These are phyloP conservation scores for Tachystola acroxantha DNA, from an alignment of 2,888 invertebrate genomes.

Conservation along the genomic window DNA sequence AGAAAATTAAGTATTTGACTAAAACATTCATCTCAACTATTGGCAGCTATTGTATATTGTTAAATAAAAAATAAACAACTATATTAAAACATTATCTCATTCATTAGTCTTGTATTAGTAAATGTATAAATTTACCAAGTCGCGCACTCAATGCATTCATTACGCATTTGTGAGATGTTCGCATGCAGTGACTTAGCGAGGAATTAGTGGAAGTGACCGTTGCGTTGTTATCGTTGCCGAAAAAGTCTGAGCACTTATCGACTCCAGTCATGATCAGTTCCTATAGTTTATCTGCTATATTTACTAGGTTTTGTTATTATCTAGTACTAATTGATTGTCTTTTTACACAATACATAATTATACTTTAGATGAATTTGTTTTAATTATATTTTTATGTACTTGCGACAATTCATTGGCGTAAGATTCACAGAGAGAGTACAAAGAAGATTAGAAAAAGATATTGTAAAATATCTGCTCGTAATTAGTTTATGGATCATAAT, in stretches of 20 bases:
- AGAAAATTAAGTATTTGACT: constrained; percentile 30
- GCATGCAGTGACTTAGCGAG: too few relatives aligned
- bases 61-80: constrained; percentile 17
- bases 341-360: too few relatives aligned
- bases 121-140: constrained; percentile 18
- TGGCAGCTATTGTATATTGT: constrained; percentile 61
- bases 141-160: constrained; percentile 13
- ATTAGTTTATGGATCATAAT: too few relatives aligned
- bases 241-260: constrained; percentile 47
- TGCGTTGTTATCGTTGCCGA: constrained; percentile 32
- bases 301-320: not conserved
- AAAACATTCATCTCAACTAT: constrained; percentile 50
- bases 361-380: too few relatives aligned
- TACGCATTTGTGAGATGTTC: not conserved
- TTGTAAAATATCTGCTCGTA: too few relatives aligned
- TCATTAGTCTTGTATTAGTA: constrained; percentile 11
- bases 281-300: constrained; percentile 18
- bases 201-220: constrained; percentile 14
- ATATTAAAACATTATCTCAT: constrained; percentile 18
- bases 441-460: too few relatives aligned
- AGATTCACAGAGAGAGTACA: too few relatives aligned
- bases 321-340: too few relatives aligned
- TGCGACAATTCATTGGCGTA: not conserved
- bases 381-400: not conserved
- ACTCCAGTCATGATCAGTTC: constrained; percentile 37